Evolutionary conservation across 2,888 invertebrate genomes (phyloP).

Genomic region (Metacarcinus magister): DNA sequence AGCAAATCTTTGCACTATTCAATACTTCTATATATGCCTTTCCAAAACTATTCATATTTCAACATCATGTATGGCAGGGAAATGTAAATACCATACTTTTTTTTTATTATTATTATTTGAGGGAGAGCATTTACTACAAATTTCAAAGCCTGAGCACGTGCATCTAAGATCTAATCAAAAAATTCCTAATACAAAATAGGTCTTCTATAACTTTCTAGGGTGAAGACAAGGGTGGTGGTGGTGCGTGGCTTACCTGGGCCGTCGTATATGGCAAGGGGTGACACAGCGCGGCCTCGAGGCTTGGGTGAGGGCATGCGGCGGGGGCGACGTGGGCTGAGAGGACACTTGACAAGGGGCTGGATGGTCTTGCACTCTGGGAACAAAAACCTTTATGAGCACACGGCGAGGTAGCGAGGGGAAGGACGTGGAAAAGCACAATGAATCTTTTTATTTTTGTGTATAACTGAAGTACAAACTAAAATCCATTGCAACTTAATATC

Average conservation of each 20-base stretch:
- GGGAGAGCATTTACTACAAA: too few species aligned
- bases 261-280: conserved; percentile 78
- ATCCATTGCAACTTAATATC: too few species aligned
- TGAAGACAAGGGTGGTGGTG: background rate
- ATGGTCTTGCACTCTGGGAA: conserved; percentile 85
- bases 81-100: too few species aligned
- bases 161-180: background rate
- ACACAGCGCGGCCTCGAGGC: conserved; percentile 79
- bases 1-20: background rate
- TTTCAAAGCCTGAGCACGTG: background rate
- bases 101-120: too few species aligned
- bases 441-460: too few species aligned
- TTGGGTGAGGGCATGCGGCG: conserved; percentile 82
- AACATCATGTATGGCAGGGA: too few species aligned
- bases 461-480: too few species aligned
- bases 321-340: conserved; percentile 83
- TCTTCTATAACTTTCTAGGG: background rate
- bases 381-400: background rate
- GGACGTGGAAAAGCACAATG: too few species aligned
- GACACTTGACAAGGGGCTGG: conserved; percentile 84
- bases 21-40: background rate
- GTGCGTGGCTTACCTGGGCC: conserved; percentile 71
- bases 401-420: too few species aligned
- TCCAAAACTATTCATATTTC: too few species aligned
- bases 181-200: background rate